These are phyloP conservation scores for Odontamblyopus rebecca DNA, from an alignment of 2,797 vertebrate genomes.

Conservation along the genomic window DNA sequence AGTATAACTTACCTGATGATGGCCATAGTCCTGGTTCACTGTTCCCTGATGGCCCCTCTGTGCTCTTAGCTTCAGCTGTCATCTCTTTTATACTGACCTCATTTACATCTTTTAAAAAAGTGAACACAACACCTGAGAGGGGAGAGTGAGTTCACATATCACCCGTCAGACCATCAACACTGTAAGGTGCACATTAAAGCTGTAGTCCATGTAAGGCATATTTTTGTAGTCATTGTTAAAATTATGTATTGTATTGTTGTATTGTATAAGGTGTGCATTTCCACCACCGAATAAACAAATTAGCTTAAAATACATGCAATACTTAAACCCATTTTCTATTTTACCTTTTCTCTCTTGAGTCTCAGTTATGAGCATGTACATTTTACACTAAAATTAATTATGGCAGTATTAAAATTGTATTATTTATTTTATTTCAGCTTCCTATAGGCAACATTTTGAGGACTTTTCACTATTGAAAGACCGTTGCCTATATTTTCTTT, in stretches of 20 bases:
- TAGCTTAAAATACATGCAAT: no score
- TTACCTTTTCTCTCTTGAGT: no score
- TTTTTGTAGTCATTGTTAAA: neutral
- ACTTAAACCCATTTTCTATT: no score
- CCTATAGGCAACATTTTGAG: no score
- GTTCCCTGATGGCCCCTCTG: slow-evolving; percentile 9
- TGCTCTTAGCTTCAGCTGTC: slow-evolving; percentile 23
- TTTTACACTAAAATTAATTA: no score
- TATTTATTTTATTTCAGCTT: no score
- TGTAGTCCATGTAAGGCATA: neutral
- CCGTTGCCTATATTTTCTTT: no score
- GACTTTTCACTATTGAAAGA: no score
- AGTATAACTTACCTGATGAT: neutral
- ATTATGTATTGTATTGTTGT: neutral
- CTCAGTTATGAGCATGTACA: no score
- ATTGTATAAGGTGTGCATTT: no score
- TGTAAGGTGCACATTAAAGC: neutral
- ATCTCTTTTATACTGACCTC: slow-evolving; percentile 70
- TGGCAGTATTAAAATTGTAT: no score
- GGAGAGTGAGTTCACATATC: slow-evolving; percentile 40
- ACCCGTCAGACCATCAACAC: slow-evolving; percentile 52
- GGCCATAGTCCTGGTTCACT: slow-evolving; percentile 2
- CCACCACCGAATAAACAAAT: no score
- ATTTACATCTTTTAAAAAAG: slow-evolving; percentile 37
- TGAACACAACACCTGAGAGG: slow-evolving; percentile 40